Evolutionary conservation across 2,888 invertebrate genomes (phyloP), one percentile per base, ranked within the genome.

Genomic region (Andrena fulva): DNA sequence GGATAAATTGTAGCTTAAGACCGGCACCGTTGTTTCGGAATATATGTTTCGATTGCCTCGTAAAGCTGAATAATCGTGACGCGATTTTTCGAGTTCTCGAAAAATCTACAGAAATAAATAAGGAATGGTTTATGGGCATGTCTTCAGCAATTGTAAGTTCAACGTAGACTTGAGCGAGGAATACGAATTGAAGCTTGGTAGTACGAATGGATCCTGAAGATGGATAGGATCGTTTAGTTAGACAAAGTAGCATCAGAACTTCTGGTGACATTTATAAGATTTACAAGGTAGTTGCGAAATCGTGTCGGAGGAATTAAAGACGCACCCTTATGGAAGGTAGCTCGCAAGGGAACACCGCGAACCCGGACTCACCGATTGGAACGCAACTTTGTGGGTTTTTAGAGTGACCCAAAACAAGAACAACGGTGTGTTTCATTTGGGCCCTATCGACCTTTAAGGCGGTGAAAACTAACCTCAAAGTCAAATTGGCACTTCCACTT

Each of bases 171-270:
- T n/a, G 10, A 64, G 76, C 60, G 50, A 64, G 52, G 56, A 79
- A 79, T 64, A 70, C 67, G 63, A 70, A 79, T 50, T 0, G 20
- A 1, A 2, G 24, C 10, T 16, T 20, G 24, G 54, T 24, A 7
- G n/a, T 5, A 12, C 10, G 42, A 62, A 69, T 24, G 31, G 16
- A 31, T 33, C 2, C 29, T 8, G 29, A 33, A 63, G 33, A 74
- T 59, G 59, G 29, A 42, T 50, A 52, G 24, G 54, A 16, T 63
- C 12, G 2, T 27, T 29, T 2, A 42, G 59, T 42, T 42, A 42
- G 42, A 48, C 12, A 31, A 48, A 24, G 59, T 8, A 10, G 24
- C 29, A n/a, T 31, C 29, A 16, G 66, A 42, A 20, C 12, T 31
- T 33, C 12, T 31, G n/a, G 42, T 24, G 48, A 70, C 20, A 20